phyloP scores from a whole-genome alignment of 92 coral and sea anemone genomes.

The Epizoanthus stellaris region DNA sequence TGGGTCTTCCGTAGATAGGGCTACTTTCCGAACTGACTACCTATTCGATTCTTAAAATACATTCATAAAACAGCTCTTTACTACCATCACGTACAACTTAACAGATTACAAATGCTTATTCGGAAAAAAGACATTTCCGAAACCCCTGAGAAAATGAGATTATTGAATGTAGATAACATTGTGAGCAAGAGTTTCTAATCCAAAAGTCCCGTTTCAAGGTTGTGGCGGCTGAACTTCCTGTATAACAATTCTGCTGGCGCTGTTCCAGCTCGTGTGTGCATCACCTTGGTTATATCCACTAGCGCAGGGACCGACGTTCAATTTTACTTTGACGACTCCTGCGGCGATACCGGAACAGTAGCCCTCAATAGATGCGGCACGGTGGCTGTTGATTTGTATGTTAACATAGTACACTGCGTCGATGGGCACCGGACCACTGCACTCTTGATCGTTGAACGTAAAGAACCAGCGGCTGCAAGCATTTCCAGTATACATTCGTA shows the following conservation, averaged over 20 bases:
- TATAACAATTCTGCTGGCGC: neutral
- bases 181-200: neutral
- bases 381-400: neutral
- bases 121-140: no score
- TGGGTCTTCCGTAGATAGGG: no score
- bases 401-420: neutral
- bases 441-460: neutral
- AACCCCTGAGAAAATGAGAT: no score
- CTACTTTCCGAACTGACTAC: no score
- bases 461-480: conserved; percentile 6
- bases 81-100: no score
- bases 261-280: conserved; percentile 19
- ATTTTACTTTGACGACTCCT: neutral
- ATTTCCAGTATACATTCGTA: neutral
- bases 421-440: conserved; percentile 12
- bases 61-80: no score
- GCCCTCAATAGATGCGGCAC: conserved; percentile 2
- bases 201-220: neutral
- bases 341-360: neutral
- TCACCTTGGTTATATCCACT: neutral
- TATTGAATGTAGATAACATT: no score
- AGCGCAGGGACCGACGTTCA: conserved; percentile 8
- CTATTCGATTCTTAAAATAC: no score
- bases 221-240: conserved; percentile 6
- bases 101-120: no score